Base-by-base conservation (phyloP, 2,797 vertebrate genomes). In the Phalanger gymnotis region DNA sequence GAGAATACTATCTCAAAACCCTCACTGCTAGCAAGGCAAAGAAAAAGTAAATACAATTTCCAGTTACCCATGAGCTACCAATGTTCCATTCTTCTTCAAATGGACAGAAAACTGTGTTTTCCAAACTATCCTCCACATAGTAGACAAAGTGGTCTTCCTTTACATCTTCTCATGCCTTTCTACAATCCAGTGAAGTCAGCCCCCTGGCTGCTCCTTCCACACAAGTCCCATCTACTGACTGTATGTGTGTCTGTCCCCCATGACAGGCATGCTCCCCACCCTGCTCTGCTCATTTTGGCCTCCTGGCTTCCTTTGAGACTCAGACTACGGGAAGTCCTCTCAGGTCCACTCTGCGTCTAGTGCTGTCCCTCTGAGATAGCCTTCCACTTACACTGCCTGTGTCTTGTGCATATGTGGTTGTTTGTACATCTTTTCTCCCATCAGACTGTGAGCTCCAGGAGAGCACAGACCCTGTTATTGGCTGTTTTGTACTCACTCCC, bases 1-100 rank as follows among this genome's bases (percentile, higher is more conserved):
- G 56, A 93, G 31, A 54, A 13, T 31, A 34, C 5, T 54, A 53
- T 31, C 51, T 90, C 52, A 31, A 90, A 53, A n/a, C 27, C 34
- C 52, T 90, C 30, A 53, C 30, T 54, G 51, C 90, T 54, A 54
- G 53, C 58, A 93, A 27, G 31, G 93, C 4, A 73, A 25, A 98
- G 81, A 56, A 51, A 47, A 89, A 22, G 57, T 90, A 96, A 94
- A 96, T 94, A 53, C 56, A 54, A 91, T 6, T 93, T n/a, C 53
- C 81, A 94, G 25, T 58, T 27, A 25, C 27, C 57, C 54, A 52
- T 34, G n/a, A 55, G 73, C 47, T 93, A 51, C 6, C 95, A 94
- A 96, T 28, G 27, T 40, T 90, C 57, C 66, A 81, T 96, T 92
- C 10, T 96, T 93, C 94, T 94, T 54, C 73, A 95, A 51, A 53